Base-by-base conservation (phyloP, 2,797 vertebrate genomes). In the Rhodeus uyekii region DNA sequence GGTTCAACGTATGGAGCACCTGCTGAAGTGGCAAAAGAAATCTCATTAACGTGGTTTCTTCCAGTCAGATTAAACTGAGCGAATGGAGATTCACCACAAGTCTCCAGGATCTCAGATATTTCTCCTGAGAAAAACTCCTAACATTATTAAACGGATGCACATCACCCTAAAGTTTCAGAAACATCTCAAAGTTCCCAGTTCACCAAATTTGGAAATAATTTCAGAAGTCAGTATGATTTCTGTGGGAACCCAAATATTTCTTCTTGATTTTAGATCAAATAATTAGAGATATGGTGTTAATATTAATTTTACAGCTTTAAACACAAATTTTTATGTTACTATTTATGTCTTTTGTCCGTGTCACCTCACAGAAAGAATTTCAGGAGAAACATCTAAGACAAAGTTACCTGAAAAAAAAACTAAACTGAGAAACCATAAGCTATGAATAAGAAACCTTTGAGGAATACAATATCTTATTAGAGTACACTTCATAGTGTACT, bases 1-100 rank as follows among this genome's bases (percentile, higher is more conserved):
- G 53, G 58, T 53, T 88, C 60, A 3, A 86, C 34, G 2, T 69
- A 84, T 18, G 87, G 79, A 84, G 89, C 90, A 44, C 85, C 94
- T 94, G 75, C 4, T 2, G 79, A 22, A 19, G 46, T n/a, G 18
- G 44, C 5, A 58, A 13, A 71, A 13, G 1, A 2, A 46, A 27
- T 38, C 46, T 14, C 27, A 22, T 29, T 48, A 34, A 58, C 36
- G 3, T 48, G 12, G 8, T 44, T 38, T 36, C 74, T 46, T 19
- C 3, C 9, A 36, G 8, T 58, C 10, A 29, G 10, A 69, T 71
- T 5, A n/a, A 34, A 63, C 14, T 38, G 3, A 48, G n/a, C 2
- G 10, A 44, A 55, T 3, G 5, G 27, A 77, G 24, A 22, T 3
- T 34, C 9, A 13, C 9, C 9, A 27, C 38, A 39, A 46, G n/a